phyloP scores from a whole-genome alignment of 2,797 vertebrate species.

The Anabas testudineus region DNA sequence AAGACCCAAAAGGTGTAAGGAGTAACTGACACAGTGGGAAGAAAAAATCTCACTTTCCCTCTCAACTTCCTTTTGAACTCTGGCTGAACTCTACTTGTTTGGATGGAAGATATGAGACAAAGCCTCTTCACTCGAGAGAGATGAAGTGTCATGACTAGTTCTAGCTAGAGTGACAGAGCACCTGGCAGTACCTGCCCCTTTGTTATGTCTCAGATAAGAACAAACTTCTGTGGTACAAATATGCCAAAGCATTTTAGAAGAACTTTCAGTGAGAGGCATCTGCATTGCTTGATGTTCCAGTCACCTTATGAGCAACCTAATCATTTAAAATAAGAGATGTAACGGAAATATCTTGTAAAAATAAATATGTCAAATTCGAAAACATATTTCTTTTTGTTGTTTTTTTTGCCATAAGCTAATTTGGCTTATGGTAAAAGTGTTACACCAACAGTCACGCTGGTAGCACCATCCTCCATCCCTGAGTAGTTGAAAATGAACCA shows the following conservation, averaged over 20 bases:
- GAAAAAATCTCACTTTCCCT: constrained; percentile 33
- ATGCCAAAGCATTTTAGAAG: constrained; percentile 8
- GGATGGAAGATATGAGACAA: constrained; percentile 53
- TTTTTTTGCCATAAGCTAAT: constrained; percentile 6
- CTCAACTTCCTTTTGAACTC: constrained; percentile 71
- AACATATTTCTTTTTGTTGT: background rate
- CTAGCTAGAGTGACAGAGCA: constrained; percentile 45
- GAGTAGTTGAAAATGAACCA: constrained; percentile 19
- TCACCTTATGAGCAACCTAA: background rate
- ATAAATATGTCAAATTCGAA: background rate
- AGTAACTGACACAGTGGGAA: constrained; percentile 51
- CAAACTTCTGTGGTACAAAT: constrained; percentile 38
- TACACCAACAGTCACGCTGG: background rate
- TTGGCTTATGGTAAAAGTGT: constrained; percentile 8
- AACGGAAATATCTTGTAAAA: background rate
- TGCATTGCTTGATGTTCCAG: constrained; percentile 15
- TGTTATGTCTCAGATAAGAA: constrained; percentile 50
- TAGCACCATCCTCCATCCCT: constrained; percentile 15
- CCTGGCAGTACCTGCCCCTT: constrained; percentile 43
- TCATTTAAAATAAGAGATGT: background rate
- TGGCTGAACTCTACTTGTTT: constrained; percentile 72
- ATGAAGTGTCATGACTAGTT: constrained; percentile 51
- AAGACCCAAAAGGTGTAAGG: constrained; percentile 41
- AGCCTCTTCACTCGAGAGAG: constrained; percentile 45
- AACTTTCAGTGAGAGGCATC: background rate